A percentile compares a stretch with the other conserved stretches of the same genome.
Evolutionary conservation across 2,113 vertebrate species (phyloP).

Genomic region (Zosterops pallidus): DNA sequence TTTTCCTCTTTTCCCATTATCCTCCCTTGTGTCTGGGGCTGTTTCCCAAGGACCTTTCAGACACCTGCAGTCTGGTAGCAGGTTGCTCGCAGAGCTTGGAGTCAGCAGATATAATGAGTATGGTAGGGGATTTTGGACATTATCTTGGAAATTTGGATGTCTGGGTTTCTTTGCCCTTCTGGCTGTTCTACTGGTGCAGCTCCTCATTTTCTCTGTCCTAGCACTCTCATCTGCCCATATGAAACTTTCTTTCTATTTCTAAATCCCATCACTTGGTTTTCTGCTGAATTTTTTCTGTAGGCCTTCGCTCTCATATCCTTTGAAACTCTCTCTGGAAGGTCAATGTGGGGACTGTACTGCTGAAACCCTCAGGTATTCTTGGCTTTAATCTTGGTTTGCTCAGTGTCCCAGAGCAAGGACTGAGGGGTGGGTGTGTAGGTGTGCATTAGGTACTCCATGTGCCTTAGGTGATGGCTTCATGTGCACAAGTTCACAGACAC

Average conservation of each 20-base stretch:
- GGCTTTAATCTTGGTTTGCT: neutral
- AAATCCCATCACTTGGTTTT: neutral
- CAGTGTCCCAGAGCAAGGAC: neutral
- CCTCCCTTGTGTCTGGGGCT: neutral
- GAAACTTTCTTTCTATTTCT: neutral
- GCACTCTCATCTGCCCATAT: neutral
- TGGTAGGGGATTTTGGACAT: neutral
- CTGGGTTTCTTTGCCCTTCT: neutral
- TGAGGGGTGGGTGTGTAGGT: neutral
- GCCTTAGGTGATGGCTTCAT: neutral
- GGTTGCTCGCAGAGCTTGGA: neutral
- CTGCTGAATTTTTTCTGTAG: neutral
- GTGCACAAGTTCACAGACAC: neutral
- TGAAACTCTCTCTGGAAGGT: neutral
- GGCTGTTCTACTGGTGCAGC: neutral
- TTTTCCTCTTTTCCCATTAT: constrained; percentile 24
- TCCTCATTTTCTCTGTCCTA: neutral
- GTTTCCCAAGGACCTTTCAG: neutral
- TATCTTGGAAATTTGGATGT: neutral
- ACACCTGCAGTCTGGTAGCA: neutral
- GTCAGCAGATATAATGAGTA: neutral
- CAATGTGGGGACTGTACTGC: neutral
- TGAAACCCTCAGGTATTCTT: neutral
- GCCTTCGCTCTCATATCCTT: neutral
- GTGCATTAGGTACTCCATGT: neutral